Evolutionary conservation across 1,140 invertebrate genomes (phyloP), one percentile per base, ranked within the genome.

Genomic region (Heliconius hermathena): DNA sequence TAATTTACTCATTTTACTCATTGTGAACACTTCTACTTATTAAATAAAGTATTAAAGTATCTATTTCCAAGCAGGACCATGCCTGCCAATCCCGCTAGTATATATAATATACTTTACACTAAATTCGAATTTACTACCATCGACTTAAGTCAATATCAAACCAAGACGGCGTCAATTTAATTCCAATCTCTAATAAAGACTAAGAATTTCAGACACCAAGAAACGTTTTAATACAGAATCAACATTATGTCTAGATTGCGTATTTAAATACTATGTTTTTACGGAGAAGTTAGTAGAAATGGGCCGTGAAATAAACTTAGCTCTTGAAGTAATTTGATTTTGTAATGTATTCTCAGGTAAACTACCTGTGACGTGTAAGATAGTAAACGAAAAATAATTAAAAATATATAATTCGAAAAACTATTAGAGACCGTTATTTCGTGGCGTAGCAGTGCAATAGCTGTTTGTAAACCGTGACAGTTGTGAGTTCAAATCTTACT

Each of bases 181-280:
- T 29, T 29, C 22, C 5, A 66, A 26, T 26, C 20, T 66, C 11
- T 66, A 66, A 26, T 66, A 22, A 66, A 29, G 60, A 66, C 60
- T 16, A 66, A 66, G 60, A 66, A 18, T 3, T 66, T 29, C 26
- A 60, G n/a, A 9, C 22, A 26, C n/a, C 60, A 66, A 66, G 60
- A 29, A 66, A 66, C 60, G 26, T 66, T 66, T 66, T 66, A 66
- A 66, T 29, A 66, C 60, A 66, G 9, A 66, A 66, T 66, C 2
- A 66, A 13, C 22, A 29, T 66, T 13, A 66, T 66, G 22, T 29
- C 57, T 29, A 66, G 60, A 66, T 66, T 66, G 22, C 57, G 29
- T 66, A 66, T 66, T 66, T 26, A 66, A 66, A 66, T 66, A 66
- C 57, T 66, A 66, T 5, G 57, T 66, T 66, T 66, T 29, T 66